These are phyloP conservation scores for Augochlora pura DNA, from an alignment of 1,140 invertebrate genomes.

Conservation along the genomic window DNA sequence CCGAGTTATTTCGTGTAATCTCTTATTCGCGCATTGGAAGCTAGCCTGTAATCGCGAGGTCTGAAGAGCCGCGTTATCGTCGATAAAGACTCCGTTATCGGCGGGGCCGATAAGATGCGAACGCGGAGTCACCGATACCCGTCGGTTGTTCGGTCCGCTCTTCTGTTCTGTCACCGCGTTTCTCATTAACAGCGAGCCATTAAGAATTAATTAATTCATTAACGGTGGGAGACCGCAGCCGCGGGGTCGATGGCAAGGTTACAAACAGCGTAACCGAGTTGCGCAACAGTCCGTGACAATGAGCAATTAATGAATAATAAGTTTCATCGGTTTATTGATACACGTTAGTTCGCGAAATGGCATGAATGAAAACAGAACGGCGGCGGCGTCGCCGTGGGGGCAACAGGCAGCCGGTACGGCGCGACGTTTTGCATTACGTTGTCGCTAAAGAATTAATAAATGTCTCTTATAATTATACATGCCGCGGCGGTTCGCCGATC, in stretches of 20 bases:
- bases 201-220: slow-evolving; percentile 34
- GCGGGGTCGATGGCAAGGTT: slow-evolving; percentile 15
- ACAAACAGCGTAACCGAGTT: background rate
- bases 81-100: slow-evolving; percentile 63
- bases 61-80: slow-evolving; percentile 54
- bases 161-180: background rate
- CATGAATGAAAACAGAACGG: slow-evolving; percentile 14
- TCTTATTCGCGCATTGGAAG: background rate
- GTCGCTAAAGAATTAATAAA: slow-evolving; percentile 39
- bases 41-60: slow-evolving; percentile 37
- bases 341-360: slow-evolving; percentile 33
- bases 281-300: slow-evolving; percentile 36
- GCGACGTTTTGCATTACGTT: slow-evolving; percentile 11
- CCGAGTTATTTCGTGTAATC: background rate
- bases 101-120: slow-evolving; percentile 48
- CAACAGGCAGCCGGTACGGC: background rate
- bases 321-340: slow-evolving; percentile 35
- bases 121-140: background rate
- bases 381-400: background rate
- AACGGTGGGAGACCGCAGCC: background rate
- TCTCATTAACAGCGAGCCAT: background rate
- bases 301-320: slow-evolving; percentile 47
- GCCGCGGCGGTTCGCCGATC: background rate
- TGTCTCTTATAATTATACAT: slow-evolving; percentile 37
- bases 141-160: slow-evolving; percentile 6